Percentiles rank a stretch among this genome's conserved stretches.
These are phyloP conservation scores for Onychomys arenicola DNA, from an alignment of 2,797 vertebrate species.

Conservation along the genomic window DNA sequence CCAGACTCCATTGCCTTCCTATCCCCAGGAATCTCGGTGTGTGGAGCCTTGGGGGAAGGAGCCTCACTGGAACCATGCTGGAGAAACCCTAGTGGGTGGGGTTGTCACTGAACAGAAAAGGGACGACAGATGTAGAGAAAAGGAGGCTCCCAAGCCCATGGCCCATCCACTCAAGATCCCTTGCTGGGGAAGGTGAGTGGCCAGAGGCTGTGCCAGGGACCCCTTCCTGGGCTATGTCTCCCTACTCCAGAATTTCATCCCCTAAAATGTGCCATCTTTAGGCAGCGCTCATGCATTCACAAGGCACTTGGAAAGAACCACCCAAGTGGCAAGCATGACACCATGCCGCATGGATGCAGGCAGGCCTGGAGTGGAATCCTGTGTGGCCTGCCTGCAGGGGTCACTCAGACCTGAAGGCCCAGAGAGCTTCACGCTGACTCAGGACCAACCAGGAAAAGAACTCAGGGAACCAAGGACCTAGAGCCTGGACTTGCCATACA, in stretches of 20 bases:
- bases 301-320: neutral
- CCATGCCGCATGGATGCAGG: neutral
- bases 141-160: rapidly evolving
- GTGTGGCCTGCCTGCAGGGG: neutral
- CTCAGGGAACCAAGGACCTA: neutral
- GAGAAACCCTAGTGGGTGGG: neutral
- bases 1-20: neutral
- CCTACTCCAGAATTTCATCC: neutral
- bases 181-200: rapidly evolving
- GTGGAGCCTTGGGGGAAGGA: neutral
- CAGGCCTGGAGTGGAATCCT: rapidly evolving
- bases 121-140: neutral
- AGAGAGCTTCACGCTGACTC: neutral
- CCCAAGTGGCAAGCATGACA: neutral
- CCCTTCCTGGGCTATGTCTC: neutral
- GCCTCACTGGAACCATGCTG: too few relatives aligned
- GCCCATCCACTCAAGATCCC: neutral
- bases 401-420: neutral
- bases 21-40: neutral
- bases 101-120: neutral
- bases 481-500: rapidly evolving
- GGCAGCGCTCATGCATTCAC: neutral
- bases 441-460: neutral
- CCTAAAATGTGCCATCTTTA: rapidly evolving
- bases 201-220: neutral